phyloP scores from a whole-genome alignment of 2,797 vertebrate species.

The Rallus crepitans region DNA sequence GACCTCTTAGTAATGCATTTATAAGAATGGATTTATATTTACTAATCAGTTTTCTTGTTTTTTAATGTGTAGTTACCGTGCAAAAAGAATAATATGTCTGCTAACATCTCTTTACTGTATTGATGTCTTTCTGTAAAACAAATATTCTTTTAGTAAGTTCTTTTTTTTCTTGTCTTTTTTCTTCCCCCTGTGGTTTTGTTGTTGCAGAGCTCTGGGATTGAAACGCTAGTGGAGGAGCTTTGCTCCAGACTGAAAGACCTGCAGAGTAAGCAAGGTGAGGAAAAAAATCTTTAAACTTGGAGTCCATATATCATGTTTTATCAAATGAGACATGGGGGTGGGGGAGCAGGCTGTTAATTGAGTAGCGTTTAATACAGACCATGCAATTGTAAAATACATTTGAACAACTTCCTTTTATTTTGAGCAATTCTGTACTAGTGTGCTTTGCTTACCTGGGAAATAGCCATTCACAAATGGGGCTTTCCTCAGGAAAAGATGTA shows the following conservation, averaged over 20 bases:
- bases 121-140: neutral
- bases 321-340: neutral
- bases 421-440: neutral
- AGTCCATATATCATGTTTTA: neutral
- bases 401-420: neutral
- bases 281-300: neutral
- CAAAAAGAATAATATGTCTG: neutral
- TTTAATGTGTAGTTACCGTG: neutral
- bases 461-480: neutral
- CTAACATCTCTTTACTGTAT: neutral
- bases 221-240: constrained; percentile 98
- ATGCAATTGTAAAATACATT: neutral
- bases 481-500: neutral
- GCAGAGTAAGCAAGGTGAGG: constrained; percentile 96
- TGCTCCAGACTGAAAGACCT: constrained; percentile 98
- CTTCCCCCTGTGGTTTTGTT: neutral
- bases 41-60: neutral
- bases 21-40: neutral
- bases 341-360: neutral
- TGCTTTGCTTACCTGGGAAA: neutral
- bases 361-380: neutral
- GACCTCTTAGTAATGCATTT: neutral
- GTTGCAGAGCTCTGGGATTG: constrained; percentile 95
- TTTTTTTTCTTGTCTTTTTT: neutral
- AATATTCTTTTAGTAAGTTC: constrained; percentile 3